phyloP scores from a whole-genome alignment of 2,797 vertebrate genomes.

The Arrhamphus sclerolepis region DNA sequence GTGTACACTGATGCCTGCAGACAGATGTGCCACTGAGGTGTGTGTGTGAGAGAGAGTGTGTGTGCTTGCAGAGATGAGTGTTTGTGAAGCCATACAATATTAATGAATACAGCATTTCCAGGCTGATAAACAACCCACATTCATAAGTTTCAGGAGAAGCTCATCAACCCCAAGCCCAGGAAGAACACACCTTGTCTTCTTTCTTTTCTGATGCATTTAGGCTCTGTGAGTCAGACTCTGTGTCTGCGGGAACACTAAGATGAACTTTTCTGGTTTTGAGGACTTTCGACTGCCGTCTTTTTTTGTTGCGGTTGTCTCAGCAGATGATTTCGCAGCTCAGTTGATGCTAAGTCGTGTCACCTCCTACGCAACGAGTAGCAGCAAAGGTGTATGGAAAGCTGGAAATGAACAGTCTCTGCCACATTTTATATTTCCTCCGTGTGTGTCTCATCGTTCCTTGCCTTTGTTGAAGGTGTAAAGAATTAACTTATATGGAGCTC shows the following conservation, averaged over 20 bases:
- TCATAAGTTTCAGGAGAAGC: conserved; percentile 58
- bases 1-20: conserved; percentile 25
- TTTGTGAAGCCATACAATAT: conserved; percentile 63
- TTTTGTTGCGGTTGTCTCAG: conserved; percentile 15
- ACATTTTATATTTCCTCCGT: conserved; percentile 1
- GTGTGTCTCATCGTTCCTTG: too few species aligned
- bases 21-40: conserved; percentile 55
- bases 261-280: conserved; percentile 35
- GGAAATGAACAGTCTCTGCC: neutral
- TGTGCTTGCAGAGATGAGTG: conserved; percentile 4
- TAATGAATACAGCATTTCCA: conserved; percentile 68
- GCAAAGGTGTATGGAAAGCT: neutral
- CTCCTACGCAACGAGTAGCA: conserved; percentile 13
- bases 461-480: too few species aligned
- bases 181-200: conserved; percentile 24
- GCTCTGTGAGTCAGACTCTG: conserved; percentile 1
- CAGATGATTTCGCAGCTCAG: conserved; percentile 28
- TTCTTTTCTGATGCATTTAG: conserved; percentile 36
- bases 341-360: conserved; percentile 10
- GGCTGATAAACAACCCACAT: conserved; percentile 62
- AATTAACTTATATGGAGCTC: too few species aligned
- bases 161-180: conserved; percentile 36
- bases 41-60: conserved; percentile 14
- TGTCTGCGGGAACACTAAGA: conserved; percentile 2
- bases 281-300: conserved; percentile 26